A percentile compares a stretch with the other conserved stretches of the same genome.
These are phyloP conservation scores for Pseudorhombus dupliciocellatus DNA, from an alignment of 2,113 vertebrate genomes.

Conservation along the genomic window DNA sequence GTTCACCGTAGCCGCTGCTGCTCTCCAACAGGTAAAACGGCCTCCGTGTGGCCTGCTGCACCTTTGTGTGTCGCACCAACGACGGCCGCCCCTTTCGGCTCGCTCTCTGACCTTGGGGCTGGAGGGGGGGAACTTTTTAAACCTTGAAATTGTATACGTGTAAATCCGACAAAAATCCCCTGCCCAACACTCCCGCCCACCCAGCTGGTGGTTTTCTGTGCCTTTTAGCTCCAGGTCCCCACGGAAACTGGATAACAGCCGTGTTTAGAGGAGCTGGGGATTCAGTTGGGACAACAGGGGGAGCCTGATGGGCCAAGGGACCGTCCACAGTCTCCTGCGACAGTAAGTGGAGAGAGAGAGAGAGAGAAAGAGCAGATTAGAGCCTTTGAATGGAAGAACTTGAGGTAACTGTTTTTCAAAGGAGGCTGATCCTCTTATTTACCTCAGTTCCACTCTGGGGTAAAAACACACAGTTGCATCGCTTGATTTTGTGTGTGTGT, in stretches of 20 bases:
- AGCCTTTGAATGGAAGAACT: slow-evolving; percentile 81
- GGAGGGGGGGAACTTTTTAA: slow-evolving; percentile 84
- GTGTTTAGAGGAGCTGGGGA: slow-evolving; percentile 89
- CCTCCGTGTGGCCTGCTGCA: slow-evolving; percentile 35
- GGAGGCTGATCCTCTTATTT: slow-evolving; percentile 79
- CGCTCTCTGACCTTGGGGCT: slow-evolving; percentile 85
- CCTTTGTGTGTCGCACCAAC: slow-evolving; percentile 81
- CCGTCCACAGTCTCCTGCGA: slow-evolving; percentile 61
- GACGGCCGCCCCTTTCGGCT: slow-evolving; percentile 2
- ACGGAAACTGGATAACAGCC: slow-evolving; percentile 90
- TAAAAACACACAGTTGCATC: slow-evolving; percentile 19
- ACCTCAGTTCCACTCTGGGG: slow-evolving; percentile 22
- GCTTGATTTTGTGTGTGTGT: neutral
- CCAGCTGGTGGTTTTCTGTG: slow-evolving; percentile 53
- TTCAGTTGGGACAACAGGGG: slow-evolving; percentile 88
- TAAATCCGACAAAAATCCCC: slow-evolving; percentile 95
- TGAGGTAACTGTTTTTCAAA: slow-evolving; percentile 84
- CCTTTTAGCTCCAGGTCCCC: slow-evolving; percentile 86
- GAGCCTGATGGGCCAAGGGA: slow-evolving; percentile 77
- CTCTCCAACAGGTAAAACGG: slow-evolving; percentile 61
- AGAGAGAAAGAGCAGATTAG: slow-evolving; percentile 68
- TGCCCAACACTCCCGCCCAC: slow-evolving; percentile 45
- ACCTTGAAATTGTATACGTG: slow-evolving; percentile 95
- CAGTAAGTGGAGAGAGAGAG: slow-evolving; percentile 83
- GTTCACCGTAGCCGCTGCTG: slow-evolving; percentile 30